Evolutionary conservation across 2,113 vertebrate species (phyloP), one percentile per base, ranked within the genome.

Genomic region (Coturnix japonica): DNA sequence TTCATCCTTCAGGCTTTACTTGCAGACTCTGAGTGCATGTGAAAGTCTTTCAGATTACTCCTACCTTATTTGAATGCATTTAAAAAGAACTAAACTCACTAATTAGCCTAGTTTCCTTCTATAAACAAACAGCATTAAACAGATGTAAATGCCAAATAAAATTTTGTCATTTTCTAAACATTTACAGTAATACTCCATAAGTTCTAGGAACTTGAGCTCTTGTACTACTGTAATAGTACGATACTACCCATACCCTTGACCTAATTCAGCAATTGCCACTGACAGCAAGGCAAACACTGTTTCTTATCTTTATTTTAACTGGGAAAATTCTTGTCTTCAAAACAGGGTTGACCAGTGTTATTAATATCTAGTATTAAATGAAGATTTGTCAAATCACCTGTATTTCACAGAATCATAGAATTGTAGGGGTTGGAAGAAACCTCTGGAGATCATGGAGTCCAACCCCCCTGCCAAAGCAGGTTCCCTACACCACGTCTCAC

Each of bases 91-190:
- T 37, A 35, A 59, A 76, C 59, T 3, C 20, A 72, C 76, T 80
- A 77, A 80, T 77, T 33, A n/a, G 16, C 46, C 46, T 61, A 37
- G 35, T 77, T 79, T 78, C 70, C 37, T 43, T 89, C 35, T 85
- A 31, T 74, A n/a, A 87, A 74, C 31, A 73, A 22, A 77, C 2
- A 72, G 5, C 17, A 64, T 33, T 67, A 83, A 83, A 71, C n/a
- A 74, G 82, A 67, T 35, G 28, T 47, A 91, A 56, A 66, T 67
- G 33, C 43, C 56, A 94, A 92, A 60, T 19, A 93, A 71, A 64
- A 70, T 88, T 74, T 85, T 49, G 30, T 87, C 10, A 28, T 90
- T 87, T 94, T 69, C 65, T 94, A 81, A 94, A 81, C 37, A 77
- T 83, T 67, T 30, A 51, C 30, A 56, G 63, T 81, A 85, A 43